Conservation (phyloP, 1,140 invertebrate species). For the Polypedilum vanderplanki region DNA sequence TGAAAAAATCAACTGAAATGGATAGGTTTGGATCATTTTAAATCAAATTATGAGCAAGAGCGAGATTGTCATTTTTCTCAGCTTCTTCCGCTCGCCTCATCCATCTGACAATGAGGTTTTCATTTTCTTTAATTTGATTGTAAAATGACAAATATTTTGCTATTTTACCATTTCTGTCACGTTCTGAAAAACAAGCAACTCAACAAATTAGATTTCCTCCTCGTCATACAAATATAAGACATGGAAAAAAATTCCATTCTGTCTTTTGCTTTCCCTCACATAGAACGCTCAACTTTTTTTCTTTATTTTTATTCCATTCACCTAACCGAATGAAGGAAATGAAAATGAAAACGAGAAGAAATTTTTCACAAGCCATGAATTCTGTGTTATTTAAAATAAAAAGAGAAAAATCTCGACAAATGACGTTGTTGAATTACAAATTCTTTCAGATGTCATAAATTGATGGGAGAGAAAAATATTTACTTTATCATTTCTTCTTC, state of each 20-base stretch:
- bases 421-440: constrained; percentile 12
- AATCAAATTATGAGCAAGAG: constrained; percentile 20
- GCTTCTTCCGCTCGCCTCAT: background rate
- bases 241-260: background rate
- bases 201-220: constrained; percentile 28
- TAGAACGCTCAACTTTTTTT: background rate
- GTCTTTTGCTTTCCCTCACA: background rate
- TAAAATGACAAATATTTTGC: constrained; percentile 29
- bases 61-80: background rate
- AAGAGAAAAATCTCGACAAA: constrained; percentile 1
- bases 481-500: background rate
- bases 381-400: background rate
- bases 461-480: constrained; percentile 11
- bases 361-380: background rate
- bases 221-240: background rate
- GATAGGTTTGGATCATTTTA: background rate
- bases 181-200: constrained; percentile 26
- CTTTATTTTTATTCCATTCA: background rate
- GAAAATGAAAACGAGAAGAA: constrained; percentile 10
- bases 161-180: constrained; percentile 27
- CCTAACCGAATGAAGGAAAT: background rate
- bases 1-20: background rate
- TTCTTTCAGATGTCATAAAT: constrained; percentile 18
- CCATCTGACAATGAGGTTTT: constrained; percentile 23
- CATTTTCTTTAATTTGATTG: constrained; percentile 29